A percentile compares a stretch with the other conserved stretches of the same genome.
phyloP scores from a whole-genome alignment of 1,140 invertebrate species.

The Drosophila parvula region DNA sequence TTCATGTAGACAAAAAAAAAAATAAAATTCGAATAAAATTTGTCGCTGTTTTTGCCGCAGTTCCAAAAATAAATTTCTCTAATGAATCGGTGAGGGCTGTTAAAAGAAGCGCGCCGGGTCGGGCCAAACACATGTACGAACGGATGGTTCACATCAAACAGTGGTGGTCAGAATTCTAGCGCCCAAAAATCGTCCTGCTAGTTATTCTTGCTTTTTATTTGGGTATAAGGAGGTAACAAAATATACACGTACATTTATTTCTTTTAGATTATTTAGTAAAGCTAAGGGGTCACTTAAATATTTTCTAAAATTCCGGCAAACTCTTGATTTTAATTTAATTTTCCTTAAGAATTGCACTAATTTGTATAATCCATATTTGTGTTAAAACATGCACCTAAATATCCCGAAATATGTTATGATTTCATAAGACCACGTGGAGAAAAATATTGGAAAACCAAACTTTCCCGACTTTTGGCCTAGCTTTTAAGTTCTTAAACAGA shows the following conservation, averaged over 20 bases:
- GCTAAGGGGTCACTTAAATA: not conserved
- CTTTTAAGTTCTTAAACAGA: not conserved
- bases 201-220: not conserved
- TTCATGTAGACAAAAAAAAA: conserved; percentile 47
- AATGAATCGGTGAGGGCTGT: conserved; percentile 57
- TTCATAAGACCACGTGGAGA: not conserved
- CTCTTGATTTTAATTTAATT: not conserved
- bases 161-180: not conserved
- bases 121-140: conserved; percentile 27
- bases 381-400: no score
- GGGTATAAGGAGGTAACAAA: not conserved
- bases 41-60: conserved; percentile 75
- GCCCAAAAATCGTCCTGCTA: not conserved
- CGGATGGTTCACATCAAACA: conserved; percentile 9
- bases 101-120: conserved; percentile 64
- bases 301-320: no score
- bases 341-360: not conserved
- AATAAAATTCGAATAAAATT: conserved; percentile 72
- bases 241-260: not conserved
- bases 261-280: not conserved
- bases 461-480: not conserved
- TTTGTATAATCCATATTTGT: no score
- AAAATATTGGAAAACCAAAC: not conserved
- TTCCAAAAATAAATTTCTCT: conserved; percentile 79
- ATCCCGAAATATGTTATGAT: not conserved